phyloP scores from a whole-genome alignment of 2,888 invertebrate genomes.

The Acheta domesticus region DNA sequence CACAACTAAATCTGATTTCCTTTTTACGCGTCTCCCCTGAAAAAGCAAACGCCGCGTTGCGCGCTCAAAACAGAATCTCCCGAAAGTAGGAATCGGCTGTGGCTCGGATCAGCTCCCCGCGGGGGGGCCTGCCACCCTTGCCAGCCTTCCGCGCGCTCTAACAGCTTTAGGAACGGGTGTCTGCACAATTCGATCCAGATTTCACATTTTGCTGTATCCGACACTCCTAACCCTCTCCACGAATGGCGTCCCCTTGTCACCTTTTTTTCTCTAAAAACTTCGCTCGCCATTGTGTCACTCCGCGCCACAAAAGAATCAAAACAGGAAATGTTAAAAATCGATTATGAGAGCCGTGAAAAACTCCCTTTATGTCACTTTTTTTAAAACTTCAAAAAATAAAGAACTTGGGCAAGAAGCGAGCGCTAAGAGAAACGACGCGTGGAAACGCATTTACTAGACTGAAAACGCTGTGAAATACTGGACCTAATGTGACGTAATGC shows the following conservation, averaged over 20 bases:
- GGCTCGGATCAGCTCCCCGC: background rate
- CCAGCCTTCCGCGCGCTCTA: background rate
- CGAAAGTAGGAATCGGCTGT: background rate
- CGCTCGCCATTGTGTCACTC: constrained; percentile 11
- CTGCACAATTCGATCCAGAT: constrained; percentile 33
- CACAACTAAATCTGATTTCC: constrained; percentile 9
- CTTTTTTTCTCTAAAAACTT: background rate
- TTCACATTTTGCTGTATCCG: constrained; percentile 27
- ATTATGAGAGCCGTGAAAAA: background rate
- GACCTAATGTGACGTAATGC: constrained; percentile 7
- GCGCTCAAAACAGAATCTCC: background rate
- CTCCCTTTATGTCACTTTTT: background rate
- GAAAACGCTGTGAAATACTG: constrained; percentile 9
- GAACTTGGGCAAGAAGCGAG: background rate
- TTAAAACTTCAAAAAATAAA: background rate
- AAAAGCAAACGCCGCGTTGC: background rate
- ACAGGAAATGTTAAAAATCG: constrained; percentile 21
- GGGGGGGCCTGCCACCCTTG: background rate
- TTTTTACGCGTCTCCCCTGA: background rate
- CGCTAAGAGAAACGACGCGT: background rate
- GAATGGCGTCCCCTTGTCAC: background rate
- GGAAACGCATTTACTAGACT: background rate
- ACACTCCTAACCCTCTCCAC: background rate
- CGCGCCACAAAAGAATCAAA: background rate
- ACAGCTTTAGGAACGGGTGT: constrained; percentile 30